These are phyloP conservation scores for Hirtodrosophila histrioides DNA, from an alignment of 2,888 invertebrate species.

Conservation along the genomic window DNA sequence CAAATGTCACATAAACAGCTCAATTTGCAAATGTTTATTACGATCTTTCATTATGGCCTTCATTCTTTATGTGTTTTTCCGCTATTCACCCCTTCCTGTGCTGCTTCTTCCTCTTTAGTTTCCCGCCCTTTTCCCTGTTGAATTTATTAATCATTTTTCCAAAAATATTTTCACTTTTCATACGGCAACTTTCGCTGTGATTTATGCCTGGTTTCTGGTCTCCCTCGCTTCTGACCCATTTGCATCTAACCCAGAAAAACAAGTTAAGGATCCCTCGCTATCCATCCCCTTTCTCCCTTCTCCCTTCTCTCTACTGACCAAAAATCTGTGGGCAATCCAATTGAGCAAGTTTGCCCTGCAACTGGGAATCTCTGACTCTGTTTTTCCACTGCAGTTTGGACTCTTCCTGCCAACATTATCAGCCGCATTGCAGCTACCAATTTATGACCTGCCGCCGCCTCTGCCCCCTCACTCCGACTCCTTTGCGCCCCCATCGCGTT, in stretches of 20 bases:
- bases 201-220: slow-evolving; percentile 49
- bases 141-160: slow-evolving; percentile 40
- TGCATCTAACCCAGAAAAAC: slow-evolving; percentile 63
- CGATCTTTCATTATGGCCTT: neutral
- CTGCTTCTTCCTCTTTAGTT: neutral
- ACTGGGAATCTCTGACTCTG: slow-evolving; percentile 16
- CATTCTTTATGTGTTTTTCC: too few species aligned
- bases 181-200: slow-evolving; percentile 57
- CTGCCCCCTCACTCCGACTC: neutral
- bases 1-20: slow-evolving; percentile 67
- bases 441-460: slow-evolving; percentile 59
- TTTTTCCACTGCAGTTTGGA: slow-evolving; percentile 19
- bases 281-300: neutral
- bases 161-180: slow-evolving; percentile 70
- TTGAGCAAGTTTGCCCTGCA: slow-evolving; percentile 52
- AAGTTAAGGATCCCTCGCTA: neutral
- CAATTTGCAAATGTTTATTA: slow-evolving; percentile 67
- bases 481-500: slow-evolving; percentile 9
- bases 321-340: slow-evolving; percentile 64
- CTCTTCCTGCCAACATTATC: slow-evolving; percentile 57
- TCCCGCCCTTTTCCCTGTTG: neutral
- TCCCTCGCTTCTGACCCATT: slow-evolving; percentile 58
- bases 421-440: slow-evolving; percentile 76
- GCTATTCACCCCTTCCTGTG: slow-evolving; percentile 6
- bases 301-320: slow-evolving; percentile 29